These are phyloP conservation scores for Sminthurinus aureus DNA, from an alignment of 2,888 invertebrate species.

Conservation along the genomic window DNA sequence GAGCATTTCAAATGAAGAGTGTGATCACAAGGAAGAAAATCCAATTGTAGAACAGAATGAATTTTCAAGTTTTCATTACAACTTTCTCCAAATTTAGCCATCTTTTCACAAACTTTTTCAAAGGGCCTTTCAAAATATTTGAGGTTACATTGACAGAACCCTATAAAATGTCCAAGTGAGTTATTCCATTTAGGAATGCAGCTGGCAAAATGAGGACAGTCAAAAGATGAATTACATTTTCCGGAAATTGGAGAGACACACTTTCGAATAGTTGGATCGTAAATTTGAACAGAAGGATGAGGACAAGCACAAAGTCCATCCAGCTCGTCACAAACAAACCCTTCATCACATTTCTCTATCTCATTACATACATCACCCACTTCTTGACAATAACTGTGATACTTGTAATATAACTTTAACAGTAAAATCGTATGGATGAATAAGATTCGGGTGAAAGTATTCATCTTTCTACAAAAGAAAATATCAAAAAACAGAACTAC, in stretches of 20 bases:
- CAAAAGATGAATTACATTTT: neutral
- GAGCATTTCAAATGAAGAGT: neutral
- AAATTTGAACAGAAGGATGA: neutral
- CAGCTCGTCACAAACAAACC: neutral
- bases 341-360: neutral
- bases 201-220: neutral
- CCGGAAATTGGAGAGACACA: neutral
- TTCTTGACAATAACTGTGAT: neutral
- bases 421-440: no score
- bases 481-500: no score
- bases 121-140: neutral
- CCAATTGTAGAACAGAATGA: neutral
- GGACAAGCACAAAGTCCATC: constrained; percentile 11
- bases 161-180: neutral
- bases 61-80: neutral
- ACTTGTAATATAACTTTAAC: no score
- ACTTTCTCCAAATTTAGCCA: neutral
- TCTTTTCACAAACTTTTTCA: neutral
- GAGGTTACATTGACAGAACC: neutral
- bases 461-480: no score
- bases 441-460: no score
- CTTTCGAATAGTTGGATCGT: neutral
- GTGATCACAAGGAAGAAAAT: neutral
- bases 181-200: constrained; percentile 1
- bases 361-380: constrained; percentile 7